Conservation (phyloP, 2,888 invertebrate genomes). For the Helleia helle region DNA sequence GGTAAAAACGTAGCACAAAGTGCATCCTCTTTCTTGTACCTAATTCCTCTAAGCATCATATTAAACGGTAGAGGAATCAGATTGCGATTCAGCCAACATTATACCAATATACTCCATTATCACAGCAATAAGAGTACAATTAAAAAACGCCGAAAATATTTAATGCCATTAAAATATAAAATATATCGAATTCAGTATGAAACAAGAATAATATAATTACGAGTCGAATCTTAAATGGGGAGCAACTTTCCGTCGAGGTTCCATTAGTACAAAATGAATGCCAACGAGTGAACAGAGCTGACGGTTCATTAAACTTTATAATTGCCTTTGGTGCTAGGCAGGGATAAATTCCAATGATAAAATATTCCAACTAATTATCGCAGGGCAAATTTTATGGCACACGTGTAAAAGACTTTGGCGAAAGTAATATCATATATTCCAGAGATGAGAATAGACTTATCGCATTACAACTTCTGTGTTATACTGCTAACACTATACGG, state of each 20-base stretch:
- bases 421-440: no score
- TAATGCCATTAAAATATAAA: constrained; percentile 6
- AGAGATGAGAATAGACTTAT: no score
- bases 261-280: constrained; percentile 16
- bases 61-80: no score
- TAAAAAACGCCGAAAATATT: constrained; percentile 4
- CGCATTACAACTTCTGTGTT: no score
- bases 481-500: no score
- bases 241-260: constrained; percentile 14
- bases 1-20: no score
- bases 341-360: constrained; percentile 15
- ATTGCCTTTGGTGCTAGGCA: constrained; percentile 22
- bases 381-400: constrained; percentile 12
- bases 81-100: no score
- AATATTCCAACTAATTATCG: constrained; percentile 6
- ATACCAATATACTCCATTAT: no score
- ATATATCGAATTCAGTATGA: constrained; percentile 1
- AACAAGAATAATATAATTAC: constrained; percentile 14
- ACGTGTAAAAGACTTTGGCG: constrained; percentile 10
- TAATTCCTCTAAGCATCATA: no score
- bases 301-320: constrained; percentile 29
- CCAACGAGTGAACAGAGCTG: constrained; percentile 18
- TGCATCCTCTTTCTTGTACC: no score
- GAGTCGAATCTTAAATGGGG: constrained; percentile 13
- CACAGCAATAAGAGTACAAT: neutral